Percentiles rank a stretch among this genome's conserved stretches.
These are phyloP conservation scores for Aplysia californica DNA, from an alignment of 1,140 invertebrate species.

Conservation along the genomic window DNA sequence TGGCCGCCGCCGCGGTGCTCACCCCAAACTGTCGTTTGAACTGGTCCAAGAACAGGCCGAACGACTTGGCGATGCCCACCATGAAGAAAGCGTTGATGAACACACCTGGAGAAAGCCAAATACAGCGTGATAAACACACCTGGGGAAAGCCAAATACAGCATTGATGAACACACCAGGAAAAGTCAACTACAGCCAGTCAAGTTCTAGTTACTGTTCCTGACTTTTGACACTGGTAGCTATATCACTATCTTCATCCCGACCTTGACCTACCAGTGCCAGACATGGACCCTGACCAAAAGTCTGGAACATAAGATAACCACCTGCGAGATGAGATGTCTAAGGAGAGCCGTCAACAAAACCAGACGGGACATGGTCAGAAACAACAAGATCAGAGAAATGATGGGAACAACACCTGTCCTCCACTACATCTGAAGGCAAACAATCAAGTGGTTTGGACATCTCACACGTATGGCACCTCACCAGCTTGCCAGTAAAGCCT, in stretches of 20 bases:
- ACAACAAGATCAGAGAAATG: too few species aligned
- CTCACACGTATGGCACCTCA: too few species aligned
- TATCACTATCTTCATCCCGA: neutral
- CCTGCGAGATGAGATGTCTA: too few species aligned
- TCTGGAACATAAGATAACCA: too few species aligned
- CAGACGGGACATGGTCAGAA: too few species aligned
- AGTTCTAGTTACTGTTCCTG: neutral
- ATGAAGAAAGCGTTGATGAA: constrained; percentile 47
- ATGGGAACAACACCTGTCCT: too few species aligned
- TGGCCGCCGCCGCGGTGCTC: constrained; percentile 39
- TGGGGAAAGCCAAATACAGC: neutral
- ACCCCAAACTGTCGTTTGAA: constrained; percentile 40
- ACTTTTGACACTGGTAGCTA: neutral
- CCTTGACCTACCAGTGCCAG: neutral
- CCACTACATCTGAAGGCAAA: too few species aligned
- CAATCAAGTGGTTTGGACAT: too few species aligned
- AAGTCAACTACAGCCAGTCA: neutral
- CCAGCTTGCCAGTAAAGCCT: too few species aligned
- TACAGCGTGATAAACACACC: neutral
- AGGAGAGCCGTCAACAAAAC: too few species aligned
- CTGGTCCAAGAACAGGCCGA: constrained; percentile 42
- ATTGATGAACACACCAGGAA: neutral
- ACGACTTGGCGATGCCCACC: constrained; percentile 50
- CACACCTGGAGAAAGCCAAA: constrained; percentile 37
- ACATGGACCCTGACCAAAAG: neutral